Evolutionary conservation across 2,888 invertebrate species (phyloP).

Genomic region (Perdita meconis): DNA sequence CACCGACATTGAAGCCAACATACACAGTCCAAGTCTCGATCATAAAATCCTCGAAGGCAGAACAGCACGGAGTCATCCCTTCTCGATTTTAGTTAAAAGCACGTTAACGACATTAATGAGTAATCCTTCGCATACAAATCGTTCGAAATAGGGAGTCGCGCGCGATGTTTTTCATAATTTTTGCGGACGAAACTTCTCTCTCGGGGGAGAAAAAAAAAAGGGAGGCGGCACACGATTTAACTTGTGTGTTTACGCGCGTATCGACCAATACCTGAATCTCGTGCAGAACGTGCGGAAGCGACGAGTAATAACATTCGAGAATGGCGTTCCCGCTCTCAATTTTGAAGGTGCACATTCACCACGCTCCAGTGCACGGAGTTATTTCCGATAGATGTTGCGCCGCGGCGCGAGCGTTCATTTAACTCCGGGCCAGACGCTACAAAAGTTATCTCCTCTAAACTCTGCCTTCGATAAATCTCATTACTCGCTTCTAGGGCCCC

Average conservation of each 20-base stretch:
- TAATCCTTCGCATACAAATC: neutral
- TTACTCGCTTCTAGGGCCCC: slow-evolving; percentile 57
- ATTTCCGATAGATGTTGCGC: slow-evolving; percentile 63
- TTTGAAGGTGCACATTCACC: slow-evolving; percentile 40
- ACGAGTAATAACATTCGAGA: slow-evolving; percentile 42
- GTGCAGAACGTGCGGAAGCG: slow-evolving; percentile 15
- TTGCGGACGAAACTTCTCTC: neutral
- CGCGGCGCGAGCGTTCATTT: slow-evolving; percentile 53
- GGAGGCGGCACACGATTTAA: neutral
- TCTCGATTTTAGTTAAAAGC: too few species aligned
- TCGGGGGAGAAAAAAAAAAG: neutral
- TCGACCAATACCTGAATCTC: slow-evolving; percentile 7
- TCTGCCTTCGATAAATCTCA: slow-evolving; percentile 67
- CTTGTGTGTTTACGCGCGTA: neutral
- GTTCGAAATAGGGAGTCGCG: neutral
- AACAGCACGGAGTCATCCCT: too few species aligned
- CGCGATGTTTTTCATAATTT: neutral
- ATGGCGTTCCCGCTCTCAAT: slow-evolving; percentile 41
- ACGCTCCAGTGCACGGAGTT: slow-evolving; percentile 49
- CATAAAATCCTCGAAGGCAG: too few species aligned
- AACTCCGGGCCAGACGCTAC: slow-evolving; percentile 59
- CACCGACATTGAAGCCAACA: too few species aligned
- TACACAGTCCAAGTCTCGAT: too few species aligned
- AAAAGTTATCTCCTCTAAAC: slow-evolving; percentile 67
- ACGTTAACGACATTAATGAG: too few species aligned